These are phyloP conservation scores for Drosophila mettleri DNA, from an alignment of 2,888 invertebrate genomes.

Conservation along the genomic window DNA sequence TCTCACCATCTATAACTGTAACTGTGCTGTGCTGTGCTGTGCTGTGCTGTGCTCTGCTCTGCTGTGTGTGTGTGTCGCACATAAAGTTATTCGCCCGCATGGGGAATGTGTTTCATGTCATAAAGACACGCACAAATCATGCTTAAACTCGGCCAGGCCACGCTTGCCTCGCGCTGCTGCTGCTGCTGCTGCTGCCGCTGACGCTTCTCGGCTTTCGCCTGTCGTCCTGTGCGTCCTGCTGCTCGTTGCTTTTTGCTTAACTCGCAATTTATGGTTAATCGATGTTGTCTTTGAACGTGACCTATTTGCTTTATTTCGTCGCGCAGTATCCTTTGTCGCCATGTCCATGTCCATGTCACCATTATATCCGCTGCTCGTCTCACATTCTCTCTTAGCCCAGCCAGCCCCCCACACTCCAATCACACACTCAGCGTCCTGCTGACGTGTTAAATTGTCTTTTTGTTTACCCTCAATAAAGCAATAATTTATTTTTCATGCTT, in stretches of 20 bases:
- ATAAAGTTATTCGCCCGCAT: conserved; percentile 60
- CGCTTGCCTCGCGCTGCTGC: conserved; percentile 9
- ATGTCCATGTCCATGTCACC: conserved; percentile 41
- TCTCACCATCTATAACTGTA: conserved; percentile 15
- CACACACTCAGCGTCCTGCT: conserved; percentile 75
- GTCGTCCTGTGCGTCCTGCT: conserved; percentile 26
- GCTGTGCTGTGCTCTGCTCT: conserved; percentile 10
- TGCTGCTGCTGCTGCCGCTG: not conserved
- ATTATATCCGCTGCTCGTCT: conserved; percentile 41
- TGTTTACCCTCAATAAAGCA: conserved; percentile 79
- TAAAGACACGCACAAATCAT: conserved; percentile 82
- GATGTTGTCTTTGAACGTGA: conserved; percentile 82
- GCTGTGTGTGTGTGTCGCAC: conserved; percentile 19
- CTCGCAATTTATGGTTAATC: conserved; percentile 83
- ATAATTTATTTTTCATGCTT: conserved; percentile 81
- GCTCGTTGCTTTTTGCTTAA: conserved; percentile 78
- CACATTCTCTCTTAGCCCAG: not conserved
- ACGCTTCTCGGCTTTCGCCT: too few species aligned
- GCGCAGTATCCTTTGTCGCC: conserved; percentile 45
- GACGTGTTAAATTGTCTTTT: conserved; percentile 82
- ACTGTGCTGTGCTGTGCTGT: conserved; percentile 11
- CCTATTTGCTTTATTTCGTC: conserved; percentile 79
- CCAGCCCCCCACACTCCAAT: conserved; percentile 10
- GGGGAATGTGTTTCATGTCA: conserved; percentile 70
- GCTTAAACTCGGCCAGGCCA: conserved; percentile 65